A percentile compares a stretch with the other conserved stretches of the same genome.
Evolutionary conservation across 2,797 vertebrate species (phyloP).

Genomic region (Danio choprae): DNA sequence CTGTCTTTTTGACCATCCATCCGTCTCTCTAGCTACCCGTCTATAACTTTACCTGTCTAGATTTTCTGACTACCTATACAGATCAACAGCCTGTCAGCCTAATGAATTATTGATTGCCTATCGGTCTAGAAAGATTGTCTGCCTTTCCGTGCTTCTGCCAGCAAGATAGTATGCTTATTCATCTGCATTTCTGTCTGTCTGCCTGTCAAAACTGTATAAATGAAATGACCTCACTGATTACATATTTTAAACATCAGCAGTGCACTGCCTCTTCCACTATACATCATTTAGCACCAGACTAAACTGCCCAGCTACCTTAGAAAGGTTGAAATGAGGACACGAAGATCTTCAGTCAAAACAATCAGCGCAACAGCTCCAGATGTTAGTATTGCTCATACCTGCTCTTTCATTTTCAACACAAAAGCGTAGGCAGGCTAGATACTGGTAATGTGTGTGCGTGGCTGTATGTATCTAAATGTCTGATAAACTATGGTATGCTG

Average conservation of each 20-base stretch:
- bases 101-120: no score
- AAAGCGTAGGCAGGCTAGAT: not conserved
- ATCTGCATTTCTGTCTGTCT: not conserved
- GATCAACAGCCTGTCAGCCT: no score
- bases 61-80: no score
- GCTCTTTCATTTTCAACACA: conserved; percentile 8
- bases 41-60: not conserved
- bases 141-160: no score
- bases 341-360: not conserved
- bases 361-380: not conserved
- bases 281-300: conserved; percentile 9
- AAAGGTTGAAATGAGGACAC: conserved; percentile 3
- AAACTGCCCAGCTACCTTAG: not conserved
- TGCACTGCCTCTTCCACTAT: not conserved
- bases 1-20: no score
- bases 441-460: not conserved
- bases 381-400: not conserved
- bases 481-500: conserved; percentile 1
- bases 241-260: conserved; percentile 1
- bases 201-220: not conserved
- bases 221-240: not conserved
- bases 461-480: not conserved
- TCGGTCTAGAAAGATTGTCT: not conserved
- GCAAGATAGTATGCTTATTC: not conserved
- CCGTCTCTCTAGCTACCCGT: no score